Base-by-base conservation (phyloP, 2,888 invertebrate species). In the Athalia circularis region DNA sequence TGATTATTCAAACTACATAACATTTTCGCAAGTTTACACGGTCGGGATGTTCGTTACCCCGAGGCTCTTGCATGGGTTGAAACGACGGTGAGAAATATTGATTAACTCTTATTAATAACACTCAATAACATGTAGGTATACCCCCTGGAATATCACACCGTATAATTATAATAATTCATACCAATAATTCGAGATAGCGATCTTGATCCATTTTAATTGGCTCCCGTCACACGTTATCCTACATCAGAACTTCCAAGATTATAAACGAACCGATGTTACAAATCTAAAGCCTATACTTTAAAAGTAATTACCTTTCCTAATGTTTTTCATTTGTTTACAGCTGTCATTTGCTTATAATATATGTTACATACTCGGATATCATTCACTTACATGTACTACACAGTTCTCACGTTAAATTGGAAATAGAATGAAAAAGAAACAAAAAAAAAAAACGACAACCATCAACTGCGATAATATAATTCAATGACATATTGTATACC, bases 21-120 rank as follows among this genome's bases (percentile, higher is more conserved):
- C 2, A 29, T 29, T 29, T 29, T 29, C 1, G 29, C 29, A 29
- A 29, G 29, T 13, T 4, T 8, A 8, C 9, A 29, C 2, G 1
- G 29, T 29, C 29, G 29, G 15, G 62, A 57, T 48, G 43, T 9
- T 9, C 45, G 29, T 75, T 48, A 75, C 75, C 75, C 75, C 11
- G 62, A 75, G 75, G 64, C 75, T 13, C 62, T 54, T 54, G 54
- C 8, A 7, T 15, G 13, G 29, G 48, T 29, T 62, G 61, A 62
- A 62, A 75, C 62, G 75, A 52, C 45, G 45, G 50, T 50, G 64
- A 75, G 15, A 9, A 15, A 75, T 75, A 64, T 75, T 75, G 62
- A 75, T 75, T 75, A 75, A 29, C 50, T 15, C 75, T 75, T 75
- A 75, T 75, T 75, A 75, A 75, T 75, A 75, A 75, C 75, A 75